phyloP scores from a whole-genome alignment of 37 sponge, comb jelly and placozoan genomes.

The Hexactinellida sp. region DNA sequence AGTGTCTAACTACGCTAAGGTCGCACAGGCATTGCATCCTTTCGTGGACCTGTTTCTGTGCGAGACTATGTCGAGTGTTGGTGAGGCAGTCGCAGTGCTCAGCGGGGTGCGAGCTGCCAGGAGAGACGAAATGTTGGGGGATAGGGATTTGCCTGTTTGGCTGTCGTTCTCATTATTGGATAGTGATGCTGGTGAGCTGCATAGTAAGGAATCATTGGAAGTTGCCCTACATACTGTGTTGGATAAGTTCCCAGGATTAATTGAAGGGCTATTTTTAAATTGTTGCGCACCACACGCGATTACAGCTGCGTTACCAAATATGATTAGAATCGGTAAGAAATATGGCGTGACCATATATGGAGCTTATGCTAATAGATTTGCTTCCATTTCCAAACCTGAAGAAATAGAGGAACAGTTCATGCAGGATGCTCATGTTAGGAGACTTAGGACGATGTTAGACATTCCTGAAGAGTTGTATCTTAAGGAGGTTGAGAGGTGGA shows the following conservation, averaged over 20 bases:
- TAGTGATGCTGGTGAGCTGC: neutral
- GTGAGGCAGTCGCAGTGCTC: neutral
- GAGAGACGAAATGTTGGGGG: neutral
- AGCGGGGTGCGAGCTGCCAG: neutral
- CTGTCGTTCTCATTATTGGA: neutral
- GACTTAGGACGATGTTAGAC: neutral
- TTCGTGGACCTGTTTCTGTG: neutral
- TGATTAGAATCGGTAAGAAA: neutral
- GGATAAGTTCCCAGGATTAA: neutral
- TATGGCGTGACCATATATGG: neutral
- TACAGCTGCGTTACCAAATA: neutral
- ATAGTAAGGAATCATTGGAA: neutral
- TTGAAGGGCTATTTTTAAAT: neutral
- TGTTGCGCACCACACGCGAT: neutral
- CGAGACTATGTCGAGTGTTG: constrained; percentile 3
- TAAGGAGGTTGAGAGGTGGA: neutral
- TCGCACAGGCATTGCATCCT: neutral
- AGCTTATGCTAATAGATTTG: neutral
- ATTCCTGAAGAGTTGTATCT: neutral
- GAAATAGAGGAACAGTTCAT: neutral
- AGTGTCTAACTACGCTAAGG: neutral
- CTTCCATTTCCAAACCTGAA: neutral
- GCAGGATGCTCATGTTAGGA: neutral
- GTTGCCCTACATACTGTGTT: neutral
- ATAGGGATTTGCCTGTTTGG: neutral